Evolutionary conservation across 1,140 invertebrate species (phyloP), one percentile per base, ranked within the genome.

Genomic region (Drosophila azteca): DNA sequence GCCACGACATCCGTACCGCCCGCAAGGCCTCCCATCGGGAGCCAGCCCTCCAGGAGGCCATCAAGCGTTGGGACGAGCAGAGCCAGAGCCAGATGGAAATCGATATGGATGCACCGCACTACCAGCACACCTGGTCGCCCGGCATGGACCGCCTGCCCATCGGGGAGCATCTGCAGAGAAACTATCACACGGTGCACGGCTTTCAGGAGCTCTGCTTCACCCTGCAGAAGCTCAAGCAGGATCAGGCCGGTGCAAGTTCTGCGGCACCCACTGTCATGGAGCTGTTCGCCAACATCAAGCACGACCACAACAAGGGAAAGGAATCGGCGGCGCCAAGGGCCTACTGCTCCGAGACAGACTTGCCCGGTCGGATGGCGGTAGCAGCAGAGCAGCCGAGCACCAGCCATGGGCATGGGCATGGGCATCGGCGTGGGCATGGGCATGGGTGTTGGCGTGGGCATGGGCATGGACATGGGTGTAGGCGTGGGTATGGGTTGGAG

Each of bases 1-100:
- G 93, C 43, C 92, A 94, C 52, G 95, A 95, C 75, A 92, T 95
- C 9, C 93, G 94, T 85, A 93, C 94, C 55, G 93, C 93, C 5
- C 85, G 93, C 45, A 53, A 83, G 62, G 82, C 82, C 45, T 79
- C 79, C 1, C 63, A 60, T 0, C 24, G 73, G 1, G 83, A 87
- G 35, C 83, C 83, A 0, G 75, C 51, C 11, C 50, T 88, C n/a
- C 83, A 83, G 43, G 68, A 26, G 5, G 82, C 79, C 59, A 88
- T 87, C 58, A 79, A 83, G 45, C 66, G 72, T 4, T 39, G 88
- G 26, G 52, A 68, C 5, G 69, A 78, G 61, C 60, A 61, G 1
- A 35, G 48, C 1, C 53, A 43, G 8, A 41, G 63, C 0, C 66
- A 53, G 11, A 11, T 69, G 39, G 52, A 39, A 0, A 11, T 39